These are phyloP conservation scores for Zaprionus camerounensis DNA, from an alignment of 1,140 invertebrate genomes.

Conservation along the genomic window DNA sequence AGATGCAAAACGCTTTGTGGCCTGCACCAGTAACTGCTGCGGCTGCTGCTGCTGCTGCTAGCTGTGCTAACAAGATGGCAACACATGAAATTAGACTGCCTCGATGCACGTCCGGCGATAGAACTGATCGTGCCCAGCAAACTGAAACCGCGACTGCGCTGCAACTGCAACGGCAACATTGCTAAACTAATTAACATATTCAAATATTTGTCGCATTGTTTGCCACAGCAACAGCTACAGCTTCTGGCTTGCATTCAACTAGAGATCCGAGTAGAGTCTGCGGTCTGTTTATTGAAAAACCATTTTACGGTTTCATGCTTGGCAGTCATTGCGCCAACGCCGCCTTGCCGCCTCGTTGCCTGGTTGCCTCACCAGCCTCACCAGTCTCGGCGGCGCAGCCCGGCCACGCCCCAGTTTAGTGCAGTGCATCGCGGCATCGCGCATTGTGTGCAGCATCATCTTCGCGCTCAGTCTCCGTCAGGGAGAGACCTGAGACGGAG, in stretches of 20 bases:
- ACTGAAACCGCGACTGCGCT: slow-evolving; percentile 52
- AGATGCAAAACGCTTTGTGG: slow-evolving; percentile 72
- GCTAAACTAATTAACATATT: slow-evolving; percentile 79
- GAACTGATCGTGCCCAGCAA: slow-evolving; percentile 75
- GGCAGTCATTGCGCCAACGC: slow-evolving; percentile 63
- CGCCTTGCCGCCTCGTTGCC: slow-evolving; percentile 17
- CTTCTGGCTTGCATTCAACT: background rate
- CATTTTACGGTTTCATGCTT: slow-evolving; percentile 82
- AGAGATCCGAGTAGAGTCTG: background rate
- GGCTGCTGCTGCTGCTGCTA: slow-evolving; percentile 33
- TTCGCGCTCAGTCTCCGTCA: slow-evolving; percentile 19
- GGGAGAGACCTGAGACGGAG: slow-evolving; percentile 14
- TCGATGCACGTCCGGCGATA: slow-evolving; percentile 77
- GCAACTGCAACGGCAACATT: slow-evolving; percentile 38
- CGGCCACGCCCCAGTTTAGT: slow-evolving; percentile 59
- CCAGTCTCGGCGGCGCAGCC: slow-evolving; percentile 28
- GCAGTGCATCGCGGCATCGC: slow-evolving; percentile 42
- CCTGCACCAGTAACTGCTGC: slow-evolving; percentile 42
- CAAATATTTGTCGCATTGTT: slow-evolving; percentile 82
- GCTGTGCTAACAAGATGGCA: slow-evolving; percentile 75
- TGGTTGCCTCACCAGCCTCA: background rate
- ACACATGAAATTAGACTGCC: slow-evolving; percentile 82
- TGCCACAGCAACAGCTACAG: slow-evolving; percentile 14
- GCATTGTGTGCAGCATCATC: slow-evolving; percentile 41
- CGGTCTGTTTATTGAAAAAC: slow-evolving; percentile 73